These are phyloP conservation scores for Dorcus parallelipipedus DNA, from an alignment of 2,888 invertebrate genomes.

Conservation along the genomic window DNA sequence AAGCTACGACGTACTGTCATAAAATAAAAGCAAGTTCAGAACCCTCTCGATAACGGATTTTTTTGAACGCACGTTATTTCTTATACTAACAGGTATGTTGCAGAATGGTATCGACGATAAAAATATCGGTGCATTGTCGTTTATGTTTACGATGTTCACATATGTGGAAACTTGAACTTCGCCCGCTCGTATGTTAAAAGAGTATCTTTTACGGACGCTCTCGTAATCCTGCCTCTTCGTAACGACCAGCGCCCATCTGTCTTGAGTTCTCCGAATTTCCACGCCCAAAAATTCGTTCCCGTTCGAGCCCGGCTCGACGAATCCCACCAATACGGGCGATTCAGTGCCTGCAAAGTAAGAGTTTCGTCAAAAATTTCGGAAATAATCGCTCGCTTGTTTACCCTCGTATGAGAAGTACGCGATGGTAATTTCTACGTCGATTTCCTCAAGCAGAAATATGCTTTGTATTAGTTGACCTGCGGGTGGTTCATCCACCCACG, in stretches of 20 bases:
- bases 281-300: conserved; percentile 1
- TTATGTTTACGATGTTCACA: conserved; percentile 9
- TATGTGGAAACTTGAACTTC: background rate
- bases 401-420: background rate
- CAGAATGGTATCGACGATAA: no score
- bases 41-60: no score
- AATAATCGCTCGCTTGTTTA: background rate
- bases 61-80: no score
- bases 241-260: background rate
- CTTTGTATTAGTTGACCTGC: background rate
- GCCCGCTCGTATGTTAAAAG: background rate
- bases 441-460: conserved; percentile 1
- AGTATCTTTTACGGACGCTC: background rate
- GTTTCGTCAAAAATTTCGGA: no score
- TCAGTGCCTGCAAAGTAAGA: no score
- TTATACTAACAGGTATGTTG: no score
- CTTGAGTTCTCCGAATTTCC: background rate
- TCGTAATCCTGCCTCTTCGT: conserved; percentile 5
- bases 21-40: no score
- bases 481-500: background rate
- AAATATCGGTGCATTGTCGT: conserved; percentile 13
- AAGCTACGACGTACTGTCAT: no score
- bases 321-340: background rate
- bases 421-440: background rate
- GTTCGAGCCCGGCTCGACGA: background rate